Base-by-base conservation (phyloP, 2,888 invertebrate genomes). In the Apamea anceps region DNA sequence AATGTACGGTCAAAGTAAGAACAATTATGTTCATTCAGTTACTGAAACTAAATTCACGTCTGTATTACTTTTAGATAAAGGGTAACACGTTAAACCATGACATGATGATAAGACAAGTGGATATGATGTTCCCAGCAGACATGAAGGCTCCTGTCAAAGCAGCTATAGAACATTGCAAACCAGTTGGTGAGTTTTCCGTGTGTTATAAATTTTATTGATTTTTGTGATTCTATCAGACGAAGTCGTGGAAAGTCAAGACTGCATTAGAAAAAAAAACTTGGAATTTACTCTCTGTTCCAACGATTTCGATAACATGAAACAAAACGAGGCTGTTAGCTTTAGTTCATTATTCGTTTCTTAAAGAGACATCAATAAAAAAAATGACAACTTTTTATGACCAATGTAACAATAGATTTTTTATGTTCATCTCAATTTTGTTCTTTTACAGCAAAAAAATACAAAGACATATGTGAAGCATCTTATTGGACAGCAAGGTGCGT, bases 51-150 rank as follows among this genome's bases (percentile, higher is more conserved):
- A 72, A 71, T 62, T 68, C 8, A 73, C 42, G 0, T 13, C 18
- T 63, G 8, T n/a, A 28, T 65, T 67, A 37, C 48, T 85, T 88
- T 28, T 80, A 94, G 95, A 83, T 94, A 37, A 95, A 94, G 75
- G 94, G 94, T 51, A 93, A 94, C 63, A 94, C 93, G 72, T 57
- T 95, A 28, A 87, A 84, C 21, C 88, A 90, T 75, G 94, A 94
- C 0, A 92, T 92, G 10, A 91, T 94, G 85, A 37, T 93, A 5
- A 94, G 93, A 77, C 94, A 94, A 85, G 93, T 95, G 0, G 94
- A 95, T 67, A 92, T 94, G 91, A 93, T 95, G 93, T 94, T 94
- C 73, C 95, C 95, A 15, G 37, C 91, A 2, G 94, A 95, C 10
- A 90, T 94, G 89, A 94, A 93, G 85, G 92, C 90, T 6, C 85